Evolutionary conservation across 2,797 vertebrate genomes (phyloP), one percentile per base, ranked within the genome.

Genomic region (Thalassophryne amazonica): DNA sequence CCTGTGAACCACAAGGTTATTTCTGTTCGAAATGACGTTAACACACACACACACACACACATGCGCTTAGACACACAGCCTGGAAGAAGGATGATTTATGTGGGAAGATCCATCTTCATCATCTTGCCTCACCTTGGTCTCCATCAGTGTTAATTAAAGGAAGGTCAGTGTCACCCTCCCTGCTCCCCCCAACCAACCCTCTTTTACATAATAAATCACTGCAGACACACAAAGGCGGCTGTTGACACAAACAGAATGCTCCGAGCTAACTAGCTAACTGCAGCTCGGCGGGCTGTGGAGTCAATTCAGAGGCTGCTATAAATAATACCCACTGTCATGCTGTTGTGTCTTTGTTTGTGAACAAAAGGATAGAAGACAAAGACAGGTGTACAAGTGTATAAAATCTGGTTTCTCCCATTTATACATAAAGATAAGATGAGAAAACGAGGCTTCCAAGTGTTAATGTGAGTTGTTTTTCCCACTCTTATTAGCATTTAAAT

Each of bases 71-170:
- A 73, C 49, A 71, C 52, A 72, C 60, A 70, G 68, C 62, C 72
- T 47, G 81, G 78, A 73, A 78, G 73, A 92, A 73, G 78, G 74
- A 92, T 97, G 94, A 99, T 99, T 97, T 96, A 98, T 95, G 90
- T 89, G 87, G 85, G 80, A 87, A 89, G 87, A 90, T 92, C 86
- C 72, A 85, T 93, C 91, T 93, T 93, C 92, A 94, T 95, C 94
- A 93, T 93, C 90, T 92, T 89, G 91, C 91, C 91, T 86, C 94
- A 96, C 95, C 94, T 97, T 95, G 95, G 93, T 94, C 94, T 95
- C 94, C 91, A 95, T 96, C 94, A 95, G 89, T 92, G 93, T 95
- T 98, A 97, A 98, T 98, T 98, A 98, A 97, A 94, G 89, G 93
- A 96, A 99, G 95, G 97, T 98, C 97, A 95, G 93, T 94, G 93